Base-by-base conservation (phyloP, 2,797 vertebrate genomes). In the Clarias platycephalus region DNA sequence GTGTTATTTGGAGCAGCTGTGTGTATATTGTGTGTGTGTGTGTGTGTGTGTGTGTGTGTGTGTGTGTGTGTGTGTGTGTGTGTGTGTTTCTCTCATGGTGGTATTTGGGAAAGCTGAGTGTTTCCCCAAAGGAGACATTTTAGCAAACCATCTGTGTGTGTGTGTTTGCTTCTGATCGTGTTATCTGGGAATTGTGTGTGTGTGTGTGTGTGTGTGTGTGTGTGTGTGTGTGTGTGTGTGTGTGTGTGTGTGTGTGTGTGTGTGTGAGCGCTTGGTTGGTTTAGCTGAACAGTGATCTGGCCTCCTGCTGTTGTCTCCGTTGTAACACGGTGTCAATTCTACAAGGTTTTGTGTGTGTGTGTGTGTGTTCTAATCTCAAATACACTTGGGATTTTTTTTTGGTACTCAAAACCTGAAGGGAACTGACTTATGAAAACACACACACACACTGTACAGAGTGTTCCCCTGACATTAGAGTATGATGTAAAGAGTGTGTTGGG, bases 231-330 rank as follows among this genome's bases (percentile, higher is more conserved):
- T 79, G 64, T 81, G n/a, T 80, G 31, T 79, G 34, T 81, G n/a
- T 80, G 31, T 79, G 34, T 60, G 67, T 82, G 31, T 72, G 31
- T 58, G 9, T 44, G 40, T 44, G 40, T 44, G 40, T 44, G 40
- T 44, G 40, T 44, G 40, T 70, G 67, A 24, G 34, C 40, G 67
- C 40, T 34, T 63, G 34, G 31, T 26, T 18, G n/a, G 37, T 64
- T 80, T 64, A 62, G 60, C 60, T 64, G 60, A 80, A 40, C 77
- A 28, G 81, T 88, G 77, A 85, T 85, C 83, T 76, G 87, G 72
- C 72, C 75, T 63, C 53, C 79, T 76, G 70, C 64, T 70, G 64
- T 79, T 84, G 58, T 81, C 70, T 40, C 68, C 15, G 22, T 55
- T 26, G 75, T 28, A 66, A 83, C 62, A n/a, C 53, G 60, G 71